Percentiles rank a stretch among this genome's conserved stretches.
Conservation (phyloP, 2,888 invertebrate genomes). For the Amphipoea lucens region DNA sequence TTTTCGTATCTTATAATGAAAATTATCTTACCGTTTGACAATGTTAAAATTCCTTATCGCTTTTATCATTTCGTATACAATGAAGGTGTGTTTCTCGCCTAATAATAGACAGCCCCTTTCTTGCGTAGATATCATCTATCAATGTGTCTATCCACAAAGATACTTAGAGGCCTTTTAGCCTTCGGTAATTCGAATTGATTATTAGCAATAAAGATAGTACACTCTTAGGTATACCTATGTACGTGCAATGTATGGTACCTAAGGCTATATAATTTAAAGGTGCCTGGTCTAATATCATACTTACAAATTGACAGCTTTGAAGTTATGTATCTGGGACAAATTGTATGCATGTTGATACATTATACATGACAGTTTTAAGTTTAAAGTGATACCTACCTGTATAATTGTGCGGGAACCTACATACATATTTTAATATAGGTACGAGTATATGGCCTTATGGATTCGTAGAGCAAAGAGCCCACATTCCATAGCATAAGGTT, state of each 20-base stretch:
- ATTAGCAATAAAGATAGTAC: not conserved
- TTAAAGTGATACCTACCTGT: constrained; percentile 40
- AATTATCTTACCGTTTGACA: constrained; percentile 6
- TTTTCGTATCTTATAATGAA: constrained; percentile 7
- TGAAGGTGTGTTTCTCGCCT: constrained; percentile 16
- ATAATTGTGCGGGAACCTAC: constrained; percentile 27
- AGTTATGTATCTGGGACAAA: constrained; percentile 61
- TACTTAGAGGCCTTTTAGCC: not conserved
- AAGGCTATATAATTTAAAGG: constrained; percentile 44
- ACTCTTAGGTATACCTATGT: not conserved
- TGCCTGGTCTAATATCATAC: constrained; percentile 46
- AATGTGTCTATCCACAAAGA: not conserved
- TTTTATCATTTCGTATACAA: constrained; percentile 17
- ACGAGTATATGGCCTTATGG: too few relatives aligned
- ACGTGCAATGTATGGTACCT: constrained; percentile 3
- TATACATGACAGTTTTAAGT: constrained; percentile 58
- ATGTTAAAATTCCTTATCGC: constrained; percentile 10
- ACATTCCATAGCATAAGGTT: not conserved
- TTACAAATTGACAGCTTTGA: constrained; percentile 45
- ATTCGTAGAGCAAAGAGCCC: not conserved
- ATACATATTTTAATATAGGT: constrained; percentile 21
- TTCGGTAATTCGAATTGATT: constrained; percentile 1
- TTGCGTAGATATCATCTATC: not conserved
- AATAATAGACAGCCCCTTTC: not conserved
- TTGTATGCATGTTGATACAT: constrained; percentile 59